These are phyloP conservation scores for Campoletis raptor DNA, from an alignment of 2,888 invertebrate genomes.

Conservation along the genomic window DNA sequence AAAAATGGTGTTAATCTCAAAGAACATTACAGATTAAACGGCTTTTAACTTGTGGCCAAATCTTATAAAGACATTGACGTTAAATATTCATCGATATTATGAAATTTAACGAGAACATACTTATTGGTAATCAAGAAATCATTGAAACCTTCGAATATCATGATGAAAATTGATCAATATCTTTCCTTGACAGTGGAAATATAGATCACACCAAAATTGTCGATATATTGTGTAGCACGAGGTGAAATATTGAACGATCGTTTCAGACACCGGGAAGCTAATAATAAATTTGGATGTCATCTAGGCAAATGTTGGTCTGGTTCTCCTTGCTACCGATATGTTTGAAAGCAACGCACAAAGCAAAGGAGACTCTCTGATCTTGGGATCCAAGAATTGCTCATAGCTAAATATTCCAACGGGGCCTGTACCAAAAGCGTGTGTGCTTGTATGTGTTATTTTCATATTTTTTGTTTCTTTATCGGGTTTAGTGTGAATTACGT, in stretches of 20 bases:
- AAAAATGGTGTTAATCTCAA: too few relatives aligned
- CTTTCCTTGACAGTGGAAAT: constrained; percentile 23
- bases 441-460: constrained; percentile 66
- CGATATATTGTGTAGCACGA: not conserved
- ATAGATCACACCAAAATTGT: not conserved
- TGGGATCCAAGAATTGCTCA: constrained; percentile 46
- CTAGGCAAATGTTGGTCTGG: not conserved
- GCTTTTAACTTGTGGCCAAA: not conserved
- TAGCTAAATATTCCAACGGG: constrained; percentile 36
- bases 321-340: constrained; percentile 22
- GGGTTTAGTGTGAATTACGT: not conserved
- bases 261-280: constrained; percentile 49
- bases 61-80: not conserved
- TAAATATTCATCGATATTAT: not conserved
- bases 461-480: constrained; percentile 70
- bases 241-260: not conserved
- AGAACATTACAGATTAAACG: too few relatives aligned
- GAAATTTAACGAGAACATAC: not conserved
- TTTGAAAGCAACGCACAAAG: not conserved
- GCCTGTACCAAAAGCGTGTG: constrained; percentile 13
- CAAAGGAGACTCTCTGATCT: constrained; percentile 2
- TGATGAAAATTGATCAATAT: not conserved
- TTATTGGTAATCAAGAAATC: not conserved
- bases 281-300: constrained; percentile 48
- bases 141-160: not conserved